phyloP scores from a whole-genome alignment of 2,797 vertebrate genomes.

The Micropoecilia bifurca region DNA sequence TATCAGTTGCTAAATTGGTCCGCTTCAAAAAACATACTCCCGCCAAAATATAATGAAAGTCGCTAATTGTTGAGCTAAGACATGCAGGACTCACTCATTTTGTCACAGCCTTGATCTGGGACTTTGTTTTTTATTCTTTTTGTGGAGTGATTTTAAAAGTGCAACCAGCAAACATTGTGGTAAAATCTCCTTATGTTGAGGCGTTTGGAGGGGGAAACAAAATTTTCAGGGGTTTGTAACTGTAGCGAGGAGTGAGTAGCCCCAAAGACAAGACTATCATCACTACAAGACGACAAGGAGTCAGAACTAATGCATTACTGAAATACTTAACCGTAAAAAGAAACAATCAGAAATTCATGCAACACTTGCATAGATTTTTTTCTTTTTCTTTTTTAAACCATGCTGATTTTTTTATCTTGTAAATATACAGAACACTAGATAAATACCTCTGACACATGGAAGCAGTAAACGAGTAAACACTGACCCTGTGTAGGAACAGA shows the following conservation, averaged over 20 bases:
- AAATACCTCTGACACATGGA: constrained; percentile 79
- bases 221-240: constrained; percentile 48
- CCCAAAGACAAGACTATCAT: constrained; percentile 78
- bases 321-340: constrained; percentile 82
- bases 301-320: constrained; percentile 78
- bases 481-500: constrained; percentile 41
- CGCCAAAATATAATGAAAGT: constrained; percentile 68
- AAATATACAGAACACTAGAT: constrained; percentile 84
- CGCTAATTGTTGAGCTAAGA: constrained; percentile 65
- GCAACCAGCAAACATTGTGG: constrained; percentile 28
- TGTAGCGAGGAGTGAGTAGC: constrained; percentile 71
- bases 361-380: constrained; percentile 87
- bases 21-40: constrained; percentile 76
- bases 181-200: constrained; percentile 33
- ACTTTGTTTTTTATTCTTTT: constrained; percentile 16
- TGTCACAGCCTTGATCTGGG: constrained; percentile 50
- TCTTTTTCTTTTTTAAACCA: constrained; percentile 71
- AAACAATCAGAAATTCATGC: constrained; percentile 85
- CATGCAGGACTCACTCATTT: constrained; percentile 68
- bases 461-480: constrained; percentile 64
- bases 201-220: constrained; percentile 51
- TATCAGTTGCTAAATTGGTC: constrained; percentile 80
- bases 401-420: constrained; percentile 77
- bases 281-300: constrained; percentile 78
- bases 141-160: constrained; percentile 54